Evolutionary conservation across 2,113 vertebrate genomes (phyloP), one percentile per base, ranked within the genome.

Genomic region (Burhinus oedicnemus): DNA sequence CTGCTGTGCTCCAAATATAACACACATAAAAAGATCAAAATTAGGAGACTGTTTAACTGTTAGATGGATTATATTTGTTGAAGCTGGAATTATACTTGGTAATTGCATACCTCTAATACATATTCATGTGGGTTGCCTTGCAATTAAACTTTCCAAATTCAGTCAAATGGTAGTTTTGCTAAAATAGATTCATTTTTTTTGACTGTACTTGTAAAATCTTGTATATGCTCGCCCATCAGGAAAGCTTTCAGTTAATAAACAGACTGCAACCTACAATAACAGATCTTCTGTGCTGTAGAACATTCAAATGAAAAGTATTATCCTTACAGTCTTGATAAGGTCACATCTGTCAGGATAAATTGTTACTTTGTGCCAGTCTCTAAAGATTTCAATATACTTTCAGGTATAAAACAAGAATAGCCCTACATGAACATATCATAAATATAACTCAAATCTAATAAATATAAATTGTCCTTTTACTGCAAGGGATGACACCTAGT

Each of bases 311-410:
- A 96, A 95, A 96, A 89, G 44, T 79, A 94, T 91, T 85, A 93
- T 93, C 61, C 40, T 92, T 96, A 82, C 23, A 68, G 91, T 87
- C 55, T 93, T 96, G 92, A 88, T 95, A 98, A 97, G 83, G 90
- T 97, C 87, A 93, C 32, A 81, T 85, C 76, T 97, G 81, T 96
- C 93, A 96, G 55, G 38, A 95, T 60, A 91, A 90, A 96, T 94
- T 77, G 52, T 74, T 97, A 60, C 29, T 97, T 95, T 91, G 54
- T 95, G 36, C 36, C 44, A 77, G 32, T 93, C 90, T 96, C 52
- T 32, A 81, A 77, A 64, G 66, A 85, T 78, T 91, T 92, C 23
- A 79, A 36, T 77, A 83, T 25, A 77, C 6, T 96, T 89, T 86
- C 52, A 79, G 32, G 55, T 88, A 82, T 77, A 87, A 93, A 86